Evolutionary conservation across 2,888 invertebrate genomes (phyloP).

Genomic region (Tribolium freemani): DNA sequence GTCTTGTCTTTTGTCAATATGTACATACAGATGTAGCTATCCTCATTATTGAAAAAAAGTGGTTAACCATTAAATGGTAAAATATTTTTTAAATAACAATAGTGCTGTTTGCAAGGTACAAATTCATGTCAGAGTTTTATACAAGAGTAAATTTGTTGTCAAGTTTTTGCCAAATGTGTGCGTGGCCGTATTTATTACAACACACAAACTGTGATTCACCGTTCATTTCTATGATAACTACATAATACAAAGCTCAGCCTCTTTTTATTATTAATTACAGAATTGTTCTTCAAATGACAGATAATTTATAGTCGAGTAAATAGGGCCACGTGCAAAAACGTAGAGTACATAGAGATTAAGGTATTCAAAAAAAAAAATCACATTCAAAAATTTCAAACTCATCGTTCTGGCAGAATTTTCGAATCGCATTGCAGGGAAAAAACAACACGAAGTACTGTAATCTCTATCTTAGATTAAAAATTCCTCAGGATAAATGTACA

Average conservation of each 20-base stretch:
- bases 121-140: conserved; percentile 68
- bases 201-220: conserved; percentile 44
- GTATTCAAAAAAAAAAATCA: conserved; percentile 49
- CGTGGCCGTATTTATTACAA: conserved; percentile 57
- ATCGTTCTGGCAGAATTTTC: conserved; percentile 31
- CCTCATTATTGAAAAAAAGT: conserved; percentile 53
- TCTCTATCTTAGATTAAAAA: conserved; percentile 64
- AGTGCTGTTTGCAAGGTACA: conserved; percentile 69
- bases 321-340: conserved; percentile 39
- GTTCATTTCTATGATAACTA: conserved; percentile 21
- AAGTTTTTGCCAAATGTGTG: conserved; percentile 62
- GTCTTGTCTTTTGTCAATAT: conserved; percentile 65
- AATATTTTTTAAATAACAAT: conserved; percentile 65
- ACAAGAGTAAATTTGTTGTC: conserved; percentile 65
- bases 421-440: conserved; percentile 5
- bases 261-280: conserved; percentile 18
- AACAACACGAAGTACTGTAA: conserved; percentile 55
- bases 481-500: conserved; percentile 66
- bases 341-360: conserved; percentile 62
- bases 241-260: conserved; percentile 34
- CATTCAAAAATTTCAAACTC: conserved; percentile 16
- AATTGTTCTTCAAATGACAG: conserved; percentile 25
- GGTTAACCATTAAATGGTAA: conserved; percentile 61
- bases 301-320: conserved; percentile 31
- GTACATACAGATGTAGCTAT: conserved; percentile 63